These are phyloP conservation scores for Eleginops maclovinus DNA, from an alignment of 2,113 vertebrate genomes.

Conservation along the genomic window DNA sequence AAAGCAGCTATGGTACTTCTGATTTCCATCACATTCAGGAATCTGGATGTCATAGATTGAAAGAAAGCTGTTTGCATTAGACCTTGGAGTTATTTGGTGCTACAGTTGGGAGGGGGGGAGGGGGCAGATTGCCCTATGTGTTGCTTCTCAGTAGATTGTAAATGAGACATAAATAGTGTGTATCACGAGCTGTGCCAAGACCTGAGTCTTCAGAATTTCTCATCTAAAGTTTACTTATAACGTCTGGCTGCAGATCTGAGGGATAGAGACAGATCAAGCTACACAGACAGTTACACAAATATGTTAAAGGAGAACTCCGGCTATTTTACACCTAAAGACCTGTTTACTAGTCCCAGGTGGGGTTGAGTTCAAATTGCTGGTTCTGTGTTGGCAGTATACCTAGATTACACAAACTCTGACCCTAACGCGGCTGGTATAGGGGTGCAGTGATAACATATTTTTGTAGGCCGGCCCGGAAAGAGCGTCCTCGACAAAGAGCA, in stretches of 20 bases:
- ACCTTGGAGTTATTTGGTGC: not conserved
- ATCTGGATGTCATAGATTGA: not conserved
- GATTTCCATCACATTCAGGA: not conserved
- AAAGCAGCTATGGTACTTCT: too few species aligned
- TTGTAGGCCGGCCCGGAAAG: too few species aligned
- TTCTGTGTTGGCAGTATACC: not conserved
- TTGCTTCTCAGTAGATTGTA: constrained; percentile 7
- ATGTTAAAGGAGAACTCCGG: not conserved
- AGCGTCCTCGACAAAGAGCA: too few species aligned
- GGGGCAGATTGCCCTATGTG: not conserved
- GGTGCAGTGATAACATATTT: too few species aligned
- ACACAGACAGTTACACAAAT: not conserved
- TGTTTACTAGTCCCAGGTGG: not conserved
- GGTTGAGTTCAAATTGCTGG: not conserved
- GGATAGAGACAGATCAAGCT: constrained; percentile 8
- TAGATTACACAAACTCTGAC: not conserved
- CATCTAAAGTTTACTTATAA: constrained; percentile 20
- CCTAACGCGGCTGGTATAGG: not conserved
- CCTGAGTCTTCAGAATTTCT: constrained; percentile 29
- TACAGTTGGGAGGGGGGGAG: not conserved
- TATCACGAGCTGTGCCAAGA: constrained; percentile 35
- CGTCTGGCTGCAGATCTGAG: constrained; percentile 33
- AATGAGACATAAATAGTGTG: constrained; percentile 38
- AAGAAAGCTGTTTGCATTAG: not conserved
- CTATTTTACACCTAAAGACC: constrained; percentile 6